Conservation (phyloP, 2,113 vertebrate genomes). For the Hemicordylus capensis region DNA sequence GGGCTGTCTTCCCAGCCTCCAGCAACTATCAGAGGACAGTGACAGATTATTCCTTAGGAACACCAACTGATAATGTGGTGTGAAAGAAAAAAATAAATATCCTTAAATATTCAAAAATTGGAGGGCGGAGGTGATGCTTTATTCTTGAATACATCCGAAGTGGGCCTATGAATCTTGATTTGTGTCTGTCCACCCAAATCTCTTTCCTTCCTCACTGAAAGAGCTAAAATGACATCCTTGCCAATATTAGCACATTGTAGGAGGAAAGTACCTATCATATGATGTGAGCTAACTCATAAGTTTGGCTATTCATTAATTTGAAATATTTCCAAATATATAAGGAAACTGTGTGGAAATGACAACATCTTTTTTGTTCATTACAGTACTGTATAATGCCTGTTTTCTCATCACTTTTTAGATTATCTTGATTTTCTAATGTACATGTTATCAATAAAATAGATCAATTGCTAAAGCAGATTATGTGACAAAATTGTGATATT, state of each 20-base stretch:
- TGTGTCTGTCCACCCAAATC: too few species aligned
- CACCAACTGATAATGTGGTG: background rate
- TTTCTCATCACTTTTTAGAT: background rate
- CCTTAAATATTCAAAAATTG: too few species aligned
- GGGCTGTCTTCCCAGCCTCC: too few species aligned
- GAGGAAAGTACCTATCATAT: background rate
- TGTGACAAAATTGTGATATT: too few species aligned
- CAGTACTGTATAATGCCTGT: background rate
- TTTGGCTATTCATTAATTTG: background rate
- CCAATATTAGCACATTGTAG: background rate
- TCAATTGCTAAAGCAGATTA: too few species aligned
- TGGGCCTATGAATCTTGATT: background rate
- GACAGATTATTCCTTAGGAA: background rate
- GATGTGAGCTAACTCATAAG: background rate
- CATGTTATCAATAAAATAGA: background rate
- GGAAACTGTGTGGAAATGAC: background rate
- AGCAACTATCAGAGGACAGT: background rate
- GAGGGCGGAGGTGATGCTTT: background rate
- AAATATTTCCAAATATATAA: background rate
- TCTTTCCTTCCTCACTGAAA: background rate
- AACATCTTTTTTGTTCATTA: background rate
- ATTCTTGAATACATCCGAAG: background rate
- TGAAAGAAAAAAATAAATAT: background rate
- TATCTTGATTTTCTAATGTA: background rate
- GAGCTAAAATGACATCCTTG: conserved; percentile 9